Evolutionary conservation across 2,113 vertebrate genomes (phyloP).

Genomic region (Rhynchopsitta pachyrhyncha): DNA sequence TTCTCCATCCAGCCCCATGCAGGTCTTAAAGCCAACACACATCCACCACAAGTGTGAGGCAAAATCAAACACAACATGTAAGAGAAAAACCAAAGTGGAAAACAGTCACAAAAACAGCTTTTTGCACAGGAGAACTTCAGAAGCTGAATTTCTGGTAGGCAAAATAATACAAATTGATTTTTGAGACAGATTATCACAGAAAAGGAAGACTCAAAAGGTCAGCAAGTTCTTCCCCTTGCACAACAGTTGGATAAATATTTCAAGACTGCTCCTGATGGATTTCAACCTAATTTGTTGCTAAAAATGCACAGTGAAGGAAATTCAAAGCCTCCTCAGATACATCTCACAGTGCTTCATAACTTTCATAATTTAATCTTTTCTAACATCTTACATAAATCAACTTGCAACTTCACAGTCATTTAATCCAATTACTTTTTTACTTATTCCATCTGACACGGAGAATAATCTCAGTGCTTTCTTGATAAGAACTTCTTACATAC

Average conservation of each 20-base stretch:
- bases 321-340: not conserved
- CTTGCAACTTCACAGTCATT: not conserved
- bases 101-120: not conserved
- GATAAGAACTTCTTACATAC: not conserved
- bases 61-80: not conserved
- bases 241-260: slow-evolving; percentile 54
- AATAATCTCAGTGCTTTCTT: not conserved
- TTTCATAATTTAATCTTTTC: not conserved
- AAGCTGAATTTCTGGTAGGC: not conserved
- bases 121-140: not conserved
- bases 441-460: not conserved
- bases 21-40: not conserved
- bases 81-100: not conserved
- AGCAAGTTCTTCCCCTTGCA: slow-evolving; percentile 39
- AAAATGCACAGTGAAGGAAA: slow-evolving; percentile 38
- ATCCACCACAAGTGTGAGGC: not conserved
- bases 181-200: slow-evolving; percentile 20
- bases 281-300: slow-evolving; percentile 46
- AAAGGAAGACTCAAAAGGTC: slow-evolving; percentile 24
- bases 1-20: not conserved
- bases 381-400: slow-evolving; percentile 9
- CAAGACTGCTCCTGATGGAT: slow-evolving; percentile 12
- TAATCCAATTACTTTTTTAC: not conserved
- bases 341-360: not conserved
- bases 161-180: slow-evolving; percentile 32